Conservation (phyloP, 2,888 invertebrate species). For the Cantharis rustica region DNA sequence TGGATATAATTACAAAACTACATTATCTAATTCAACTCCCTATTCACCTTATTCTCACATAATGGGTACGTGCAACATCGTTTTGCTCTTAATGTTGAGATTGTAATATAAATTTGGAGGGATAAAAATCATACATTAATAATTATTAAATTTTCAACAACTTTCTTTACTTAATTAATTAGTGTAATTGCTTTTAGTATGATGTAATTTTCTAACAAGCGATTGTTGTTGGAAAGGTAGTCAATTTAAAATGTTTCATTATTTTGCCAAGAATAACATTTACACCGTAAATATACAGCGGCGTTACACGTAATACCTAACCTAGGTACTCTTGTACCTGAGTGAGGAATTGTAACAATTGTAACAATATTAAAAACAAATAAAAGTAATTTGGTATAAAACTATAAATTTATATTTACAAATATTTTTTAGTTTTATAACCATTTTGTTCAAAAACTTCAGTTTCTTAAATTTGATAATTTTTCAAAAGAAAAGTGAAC, state of each 20-base stretch:
- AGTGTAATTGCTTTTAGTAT: not conserved
- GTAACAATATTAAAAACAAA: no score
- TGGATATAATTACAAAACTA: constrained; percentile 32
- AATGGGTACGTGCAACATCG: constrained; percentile 22
- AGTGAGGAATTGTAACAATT: no score
- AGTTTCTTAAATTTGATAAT: no score
- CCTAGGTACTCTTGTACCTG: not conserved
- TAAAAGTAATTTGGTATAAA: no score
- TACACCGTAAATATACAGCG: not conserved
- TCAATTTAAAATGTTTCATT: not conserved
- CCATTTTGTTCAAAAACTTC: no score
- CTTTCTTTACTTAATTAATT: not conserved
- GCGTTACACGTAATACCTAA: no score
- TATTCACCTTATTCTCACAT: constrained; percentile 21
- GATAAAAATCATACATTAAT: not conserved
- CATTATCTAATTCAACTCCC: constrained; percentile 30
- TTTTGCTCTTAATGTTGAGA: constrained; percentile 18
- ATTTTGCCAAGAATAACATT: not conserved
- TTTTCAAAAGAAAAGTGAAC: no score
- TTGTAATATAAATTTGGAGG: constrained; percentile 7
- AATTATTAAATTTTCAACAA: not conserved
- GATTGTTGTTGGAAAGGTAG: not conserved
- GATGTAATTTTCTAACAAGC: not conserved
- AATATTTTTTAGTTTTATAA: no score
- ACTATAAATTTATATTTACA: no score